A percentile compares a stretch with the other conserved stretches of the same genome.
Conservation (phyloP, 2,113 vertebrate species). For the Neolamprologus falcicula region DNA sequence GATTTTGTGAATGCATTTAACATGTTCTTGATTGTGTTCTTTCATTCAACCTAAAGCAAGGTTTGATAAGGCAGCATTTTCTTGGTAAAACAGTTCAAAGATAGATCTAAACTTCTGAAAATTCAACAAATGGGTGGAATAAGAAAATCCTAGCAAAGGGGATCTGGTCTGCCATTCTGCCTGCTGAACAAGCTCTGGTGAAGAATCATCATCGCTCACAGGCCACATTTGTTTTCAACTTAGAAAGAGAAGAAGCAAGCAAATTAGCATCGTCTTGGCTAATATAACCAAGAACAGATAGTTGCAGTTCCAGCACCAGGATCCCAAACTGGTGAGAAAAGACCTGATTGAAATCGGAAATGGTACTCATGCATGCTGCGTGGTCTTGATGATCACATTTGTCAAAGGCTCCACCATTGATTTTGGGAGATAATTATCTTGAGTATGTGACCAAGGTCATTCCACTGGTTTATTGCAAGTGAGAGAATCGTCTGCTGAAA, state of each 20-base stretch:
- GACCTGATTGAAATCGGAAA: slow-evolving; percentile 32
- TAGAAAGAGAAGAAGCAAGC: neutral
- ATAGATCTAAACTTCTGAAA: neutral
- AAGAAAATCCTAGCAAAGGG: neutral
- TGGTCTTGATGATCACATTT: slow-evolving; percentile 48
- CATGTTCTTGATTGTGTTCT: neutral
- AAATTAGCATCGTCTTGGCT: neutral
- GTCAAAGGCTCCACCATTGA: slow-evolving; percentile 53
- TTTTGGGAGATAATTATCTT: slow-evolving; percentile 58
- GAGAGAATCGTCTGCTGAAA: slow-evolving; percentile 30
- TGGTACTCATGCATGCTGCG: neutral
- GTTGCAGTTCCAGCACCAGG: neutral
- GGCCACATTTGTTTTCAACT: neutral
- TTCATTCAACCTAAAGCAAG: neutral
- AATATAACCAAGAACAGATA: neutral
- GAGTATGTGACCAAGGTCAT: slow-evolving; percentile 55
- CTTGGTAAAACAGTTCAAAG: neutral
- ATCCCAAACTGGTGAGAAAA: neutral
- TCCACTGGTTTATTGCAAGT: slow-evolving; percentile 41
- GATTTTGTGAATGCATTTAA: neutral
- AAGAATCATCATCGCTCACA: neutral
- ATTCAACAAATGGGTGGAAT: neutral
- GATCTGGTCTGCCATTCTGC: neutral
- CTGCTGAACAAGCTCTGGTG: neutral
- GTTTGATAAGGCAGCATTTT: neutral